Percentiles rank a stretch among this genome's conserved stretches.
Conservation (phyloP, 1,140 invertebrate genomes). For the Pseudoatta argentina region DNA sequence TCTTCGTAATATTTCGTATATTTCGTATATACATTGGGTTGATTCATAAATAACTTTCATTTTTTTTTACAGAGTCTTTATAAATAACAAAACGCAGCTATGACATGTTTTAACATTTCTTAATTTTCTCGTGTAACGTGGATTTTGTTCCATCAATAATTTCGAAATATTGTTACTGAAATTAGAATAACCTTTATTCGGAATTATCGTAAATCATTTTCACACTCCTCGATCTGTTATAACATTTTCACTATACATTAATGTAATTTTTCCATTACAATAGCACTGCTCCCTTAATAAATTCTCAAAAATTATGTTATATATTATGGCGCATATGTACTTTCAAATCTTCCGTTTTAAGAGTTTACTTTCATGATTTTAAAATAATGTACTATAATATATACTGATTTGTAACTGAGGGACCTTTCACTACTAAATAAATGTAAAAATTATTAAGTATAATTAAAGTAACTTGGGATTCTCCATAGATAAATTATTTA, state of each 20-base stretch:
- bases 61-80: neutral
- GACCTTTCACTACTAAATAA: neutral
- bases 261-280: neutral
- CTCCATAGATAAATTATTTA: neutral
- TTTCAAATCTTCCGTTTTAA: neutral
- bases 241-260: neutral
- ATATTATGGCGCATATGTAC: neutral
- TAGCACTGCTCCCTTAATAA: neutral
- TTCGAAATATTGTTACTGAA: neutral
- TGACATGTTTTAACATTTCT: neutral
- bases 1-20: constrained; percentile 55
- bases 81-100: neutral
- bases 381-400: neutral
- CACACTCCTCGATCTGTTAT: neutral
- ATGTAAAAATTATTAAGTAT: neutral
- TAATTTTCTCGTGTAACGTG: neutral
- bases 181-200: neutral
- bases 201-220: neutral
- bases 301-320: neutral
- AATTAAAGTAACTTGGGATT: neutral
- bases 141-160: neutral
- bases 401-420: neutral
- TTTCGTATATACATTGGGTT: neutral
- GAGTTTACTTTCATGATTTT: neutral
- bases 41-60: neutral